Base-by-base conservation (phyloP, 2,888 invertebrate genomes). In the Dicyrtoma fusca region DNA sequence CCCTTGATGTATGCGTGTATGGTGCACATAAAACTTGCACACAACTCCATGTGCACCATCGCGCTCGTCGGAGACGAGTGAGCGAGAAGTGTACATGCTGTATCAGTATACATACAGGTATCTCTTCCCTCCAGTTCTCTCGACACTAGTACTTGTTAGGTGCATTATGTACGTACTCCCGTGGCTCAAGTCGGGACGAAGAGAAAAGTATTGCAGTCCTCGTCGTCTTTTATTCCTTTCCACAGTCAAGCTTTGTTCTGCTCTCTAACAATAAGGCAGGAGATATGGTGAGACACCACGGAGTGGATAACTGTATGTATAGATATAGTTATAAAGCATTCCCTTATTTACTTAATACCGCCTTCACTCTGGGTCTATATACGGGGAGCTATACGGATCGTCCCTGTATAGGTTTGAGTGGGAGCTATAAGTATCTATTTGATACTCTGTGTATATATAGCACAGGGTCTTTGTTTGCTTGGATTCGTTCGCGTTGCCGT, bases 401-500 rank as follows among this genome's bases (percentile, higher is more conserved):
- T 3, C 14, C 13, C 17, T 49, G 49, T 4, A 17, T 49, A n/a
- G n/a, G 49, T 49, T 4, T 8, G 53, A 53, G 19, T 21, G 53
- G 21, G 53, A 45, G n/a, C n/a, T n/a, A n/a, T n/a, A 63, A 21
- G 45, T 5, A n/a, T n/a, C n/a, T n/a, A n/a, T n/a, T n/a, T n/a
- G n/a, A n/a, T n/a, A 63, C 1, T 25, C 19, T 13, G 11, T 61
- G 4, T 42, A 49, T 49, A 11, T n/a, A 49, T 3, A 49, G 49
- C 14, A 42, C 19, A 19, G 19, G 44, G 19, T 63, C 62, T 44
- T 55, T 53, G 53, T 55, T 53, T 49, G 51, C 26, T 51, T 66
- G 66, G 51, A 66, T 66, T 66, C 51, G 66, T 51, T 66, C 66
- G 23, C 57, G 34, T 25, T 64, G 49, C 53, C 53, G 66, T 66